Evolutionary conservation across 2,113 vertebrate species (phyloP), one percentile per base, ranked within the genome.

Genomic region (Ophiodon elongatus): DNA sequence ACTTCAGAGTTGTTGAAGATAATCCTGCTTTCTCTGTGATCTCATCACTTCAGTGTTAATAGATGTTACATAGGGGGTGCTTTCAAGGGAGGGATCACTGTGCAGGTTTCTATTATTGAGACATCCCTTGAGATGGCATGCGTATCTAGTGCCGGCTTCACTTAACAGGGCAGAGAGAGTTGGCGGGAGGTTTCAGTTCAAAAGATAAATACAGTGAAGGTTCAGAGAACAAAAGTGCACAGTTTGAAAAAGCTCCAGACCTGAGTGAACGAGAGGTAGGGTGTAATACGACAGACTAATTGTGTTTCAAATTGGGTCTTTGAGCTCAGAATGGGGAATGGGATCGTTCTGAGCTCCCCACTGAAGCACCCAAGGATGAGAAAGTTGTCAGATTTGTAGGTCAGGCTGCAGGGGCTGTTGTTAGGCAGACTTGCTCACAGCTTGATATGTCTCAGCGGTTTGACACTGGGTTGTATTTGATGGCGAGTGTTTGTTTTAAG

Each of bases 331-430:
- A 80, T 90, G 76, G 93, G 94, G 91, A 93, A 91, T 91, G 82
- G 84, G 94, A 91, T 89, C 92, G 80, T 90, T 94, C 87, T 84
- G 84, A 93, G 91, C 90, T 93, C 92, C 93, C 92, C 79, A 70
- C 89, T 85, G 88, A 90, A 89, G 89, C 88, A 91, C 88, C 85
- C 79, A 85, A 91, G 92, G 90, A 95, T 93, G 93, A 95, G 93
- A 93, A 92, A 93, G 91, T 94, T 95, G 93, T 95, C 92, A 94
- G 91, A 95, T 95, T 95, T 95, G 92, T 96, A 95, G 94, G 95
- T 95, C 94, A 95, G 86, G 84, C 91, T 92, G 92, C 82, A 91
- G 89, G 90, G 92, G 91, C 92, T 94, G 93, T 94, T 92, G 95
- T 94, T 87, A 93, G 94, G 95, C 94, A 95, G 94, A 95, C 76